These are phyloP conservation scores for Clarias laeviceps DNA, from an alignment of 2,797 vertebrate species.

Conservation along the genomic window DNA sequence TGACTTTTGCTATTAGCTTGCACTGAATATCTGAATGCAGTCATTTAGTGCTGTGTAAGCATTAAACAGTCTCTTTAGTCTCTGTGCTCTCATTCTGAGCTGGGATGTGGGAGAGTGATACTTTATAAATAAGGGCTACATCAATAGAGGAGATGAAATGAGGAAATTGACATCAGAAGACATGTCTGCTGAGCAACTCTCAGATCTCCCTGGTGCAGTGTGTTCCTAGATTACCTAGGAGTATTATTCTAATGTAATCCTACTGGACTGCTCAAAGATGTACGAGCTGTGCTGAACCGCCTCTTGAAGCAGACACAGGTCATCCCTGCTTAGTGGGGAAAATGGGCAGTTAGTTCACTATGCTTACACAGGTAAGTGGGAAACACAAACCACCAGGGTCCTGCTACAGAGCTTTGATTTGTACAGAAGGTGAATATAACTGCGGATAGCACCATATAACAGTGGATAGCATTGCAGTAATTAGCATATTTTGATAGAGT, in stretches of 20 bases:
- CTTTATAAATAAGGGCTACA: not conserved
- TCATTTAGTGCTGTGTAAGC: not conserved
- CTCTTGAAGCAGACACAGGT: not conserved
- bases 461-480: no score
- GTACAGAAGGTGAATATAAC: no score
- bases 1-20: not conserved
- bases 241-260: not conserved
- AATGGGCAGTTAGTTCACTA: not conserved
- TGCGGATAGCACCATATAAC: no score
- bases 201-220: not conserved
- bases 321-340: not conserved
- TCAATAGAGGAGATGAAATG: not conserved
- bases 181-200: not conserved
- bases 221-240: conserved; percentile 12
- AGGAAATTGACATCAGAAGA: conserved; percentile 23
- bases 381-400: not conserved
- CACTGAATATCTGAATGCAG: not conserved
- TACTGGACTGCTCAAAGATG: not conserved
- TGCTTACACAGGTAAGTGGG: no score
- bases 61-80: not conserved
- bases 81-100: not conserved
- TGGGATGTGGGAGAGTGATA: not conserved
- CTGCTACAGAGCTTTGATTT: not conserved
- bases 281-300: not conserved
- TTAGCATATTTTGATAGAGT: no score